Conservation (phyloP, 2,113 vertebrate species). For the Leptosomus discolor region DNA sequence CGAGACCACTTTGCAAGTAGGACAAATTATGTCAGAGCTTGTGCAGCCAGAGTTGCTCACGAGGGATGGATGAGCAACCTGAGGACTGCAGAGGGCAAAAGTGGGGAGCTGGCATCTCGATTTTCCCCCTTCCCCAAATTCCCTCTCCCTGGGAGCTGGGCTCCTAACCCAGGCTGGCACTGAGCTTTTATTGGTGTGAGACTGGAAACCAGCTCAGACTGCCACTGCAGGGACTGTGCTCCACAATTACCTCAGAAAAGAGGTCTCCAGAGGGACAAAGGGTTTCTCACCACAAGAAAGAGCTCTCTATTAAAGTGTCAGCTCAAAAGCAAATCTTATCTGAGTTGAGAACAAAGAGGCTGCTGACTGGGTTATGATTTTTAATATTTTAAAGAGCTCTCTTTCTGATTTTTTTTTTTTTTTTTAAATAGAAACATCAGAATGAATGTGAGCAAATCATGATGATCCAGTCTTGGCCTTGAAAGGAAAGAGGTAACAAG, state of each 20-base stretch:
- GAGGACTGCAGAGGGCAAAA: background rate
- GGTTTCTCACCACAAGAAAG: background rate
- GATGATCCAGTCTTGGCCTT: background rate
- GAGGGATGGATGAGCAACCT: background rate
- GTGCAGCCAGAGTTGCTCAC: background rate
- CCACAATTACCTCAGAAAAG: background rate
- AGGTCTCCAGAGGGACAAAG: background rate
- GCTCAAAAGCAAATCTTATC: background rate
- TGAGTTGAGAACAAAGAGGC: constrained; percentile 9
- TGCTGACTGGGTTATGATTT: background rate
- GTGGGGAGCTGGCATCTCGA: background rate
- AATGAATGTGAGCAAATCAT: background rate
- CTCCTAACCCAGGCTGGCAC: background rate
- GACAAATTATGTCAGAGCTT: background rate
- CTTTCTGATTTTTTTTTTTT: background rate
- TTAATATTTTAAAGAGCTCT: background rate
- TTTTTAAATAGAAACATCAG: background rate
- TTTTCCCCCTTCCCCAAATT: background rate
- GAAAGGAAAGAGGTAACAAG: constrained; percentile 1
- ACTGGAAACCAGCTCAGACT: background rate
- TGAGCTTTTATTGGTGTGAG: constrained; percentile 6
- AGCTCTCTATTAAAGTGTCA: background rate
- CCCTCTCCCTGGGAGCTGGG: background rate
- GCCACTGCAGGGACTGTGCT: background rate
- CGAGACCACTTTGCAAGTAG: background rate